Percentiles rank a stretch among this genome's conserved stretches.
Evolutionary conservation across 2,113 vertebrate genomes (phyloP).

Genomic region (Coturnix japonica): DNA sequence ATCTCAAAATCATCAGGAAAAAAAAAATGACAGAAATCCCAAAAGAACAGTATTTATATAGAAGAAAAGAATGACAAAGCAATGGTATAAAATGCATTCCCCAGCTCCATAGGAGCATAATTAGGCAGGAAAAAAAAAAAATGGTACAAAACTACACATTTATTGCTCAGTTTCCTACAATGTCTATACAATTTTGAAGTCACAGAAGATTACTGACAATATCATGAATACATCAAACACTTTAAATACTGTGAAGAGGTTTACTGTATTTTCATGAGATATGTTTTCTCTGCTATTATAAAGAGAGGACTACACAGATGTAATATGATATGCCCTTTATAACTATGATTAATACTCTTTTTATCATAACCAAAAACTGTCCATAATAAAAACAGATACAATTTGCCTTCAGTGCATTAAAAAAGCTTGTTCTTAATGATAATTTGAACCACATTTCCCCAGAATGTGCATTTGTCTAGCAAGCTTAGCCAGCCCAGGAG

Average conservation of each 20-base stretch:
- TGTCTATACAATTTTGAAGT: not conserved
- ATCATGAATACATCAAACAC: not conserved
- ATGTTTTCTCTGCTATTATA: not conserved
- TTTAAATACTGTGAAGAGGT: not conserved
- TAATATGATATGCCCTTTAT: not conserved
- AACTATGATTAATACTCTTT: conserved; percentile 4
- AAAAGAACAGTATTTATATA: not conserved
- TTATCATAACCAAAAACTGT: not conserved
- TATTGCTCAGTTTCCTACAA: not conserved
- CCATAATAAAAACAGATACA: conserved; percentile 5
- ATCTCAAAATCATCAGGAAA: not conserved
- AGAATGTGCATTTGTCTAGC: not conserved
- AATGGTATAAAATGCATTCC: not conserved
- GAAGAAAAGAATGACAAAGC: not conserved
- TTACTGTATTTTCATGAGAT: not conserved
- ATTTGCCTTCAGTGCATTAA: not conserved
- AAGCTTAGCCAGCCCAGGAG: not conserved
- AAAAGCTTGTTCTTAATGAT: not conserved
- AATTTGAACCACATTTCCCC: not conserved
- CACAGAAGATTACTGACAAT: not conserved
- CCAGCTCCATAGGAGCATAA: rapidly evolving
- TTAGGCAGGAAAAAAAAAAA: not conserved
- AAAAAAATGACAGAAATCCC: not conserved
- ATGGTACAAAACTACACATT: not conserved
- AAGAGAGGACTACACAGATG: not conserved